Evolutionary conservation across 2,888 invertebrate species (phyloP).

Genomic region (Dasysyrphus tricinctus): DNA sequence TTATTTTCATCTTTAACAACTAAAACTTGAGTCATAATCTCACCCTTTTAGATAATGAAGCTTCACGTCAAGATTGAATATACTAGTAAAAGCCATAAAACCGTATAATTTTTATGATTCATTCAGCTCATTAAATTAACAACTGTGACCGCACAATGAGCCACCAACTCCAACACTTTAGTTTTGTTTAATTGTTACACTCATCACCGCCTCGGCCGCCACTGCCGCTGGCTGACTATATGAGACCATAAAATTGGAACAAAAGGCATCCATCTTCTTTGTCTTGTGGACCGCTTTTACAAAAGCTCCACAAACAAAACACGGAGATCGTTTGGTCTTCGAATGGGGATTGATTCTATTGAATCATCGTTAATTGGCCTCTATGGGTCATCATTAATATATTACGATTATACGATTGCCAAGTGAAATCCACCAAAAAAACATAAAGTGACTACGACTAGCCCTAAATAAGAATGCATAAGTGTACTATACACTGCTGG

Average conservation of each 20-base stretch:
- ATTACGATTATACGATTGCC: constrained; percentile 56
- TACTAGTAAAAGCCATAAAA: constrained; percentile 20
- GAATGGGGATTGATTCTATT: constrained; percentile 56
- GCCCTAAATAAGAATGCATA: constrained; percentile 3
- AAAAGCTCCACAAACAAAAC: constrained; percentile 2
- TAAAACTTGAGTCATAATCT: constrained; percentile 10
- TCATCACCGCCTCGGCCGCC: not conserved
- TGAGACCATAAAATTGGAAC: constrained; percentile 43
- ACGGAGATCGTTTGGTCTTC: constrained; percentile 25
- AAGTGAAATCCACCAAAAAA: constrained; percentile 36
- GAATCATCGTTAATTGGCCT: constrained; percentile 74
- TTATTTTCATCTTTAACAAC: not conserved
- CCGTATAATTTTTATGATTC: constrained; percentile 49
- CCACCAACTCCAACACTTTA: constrained; percentile 26
- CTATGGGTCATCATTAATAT: constrained; percentile 66
- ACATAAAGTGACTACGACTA: constrained; percentile 17
- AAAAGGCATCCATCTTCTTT: constrained; percentile 55
- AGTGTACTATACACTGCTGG: not conserved
- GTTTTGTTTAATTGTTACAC: constrained; percentile 59
- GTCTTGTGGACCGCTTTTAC: constrained; percentile 37
- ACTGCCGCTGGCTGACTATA: constrained; percentile 1
- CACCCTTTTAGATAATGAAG: not conserved
- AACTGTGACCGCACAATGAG: constrained; percentile 47
- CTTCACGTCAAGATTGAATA: constrained; percentile 1
- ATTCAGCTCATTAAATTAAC: constrained; percentile 34